Percentiles rank a stretch among this genome's conserved stretches.
phyloP scores from a whole-genome alignment of 2,888 invertebrate genomes.

The Cactoblastis cactorum region DNA sequence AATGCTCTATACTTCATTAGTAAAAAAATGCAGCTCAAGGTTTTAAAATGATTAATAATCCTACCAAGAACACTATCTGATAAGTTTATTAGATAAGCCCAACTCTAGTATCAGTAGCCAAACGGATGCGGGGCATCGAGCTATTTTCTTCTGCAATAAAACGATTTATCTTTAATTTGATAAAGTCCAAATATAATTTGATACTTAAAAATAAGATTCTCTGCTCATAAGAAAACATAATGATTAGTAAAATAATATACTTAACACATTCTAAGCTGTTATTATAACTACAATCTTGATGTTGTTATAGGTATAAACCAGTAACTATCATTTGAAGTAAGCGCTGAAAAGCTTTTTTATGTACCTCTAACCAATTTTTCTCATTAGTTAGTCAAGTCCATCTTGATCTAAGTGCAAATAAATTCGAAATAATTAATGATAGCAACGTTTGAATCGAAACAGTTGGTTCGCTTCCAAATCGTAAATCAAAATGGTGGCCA shows the following conservation, averaged over 20 bases:
- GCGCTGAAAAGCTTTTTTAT: too few species aligned
- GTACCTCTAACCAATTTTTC: too few species aligned
- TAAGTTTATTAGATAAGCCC: not conserved
- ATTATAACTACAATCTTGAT: too few species aligned
- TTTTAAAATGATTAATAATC: not conserved
- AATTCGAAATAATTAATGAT: slow-evolving; percentile 17
- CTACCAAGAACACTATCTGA: not conserved
- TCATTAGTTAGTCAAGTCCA: not conserved
- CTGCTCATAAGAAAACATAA: too few species aligned
- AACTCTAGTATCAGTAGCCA: not conserved
- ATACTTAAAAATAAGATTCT: not conserved
- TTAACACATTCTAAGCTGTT: too few species aligned
- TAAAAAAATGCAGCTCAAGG: not conserved
- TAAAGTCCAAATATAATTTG: not conserved
- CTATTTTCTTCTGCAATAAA: slow-evolving; percentile 12
- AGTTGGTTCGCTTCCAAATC: slow-evolving; percentile 61
- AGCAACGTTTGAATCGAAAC: slow-evolving; percentile 26
- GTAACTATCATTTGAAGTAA: too few species aligned
- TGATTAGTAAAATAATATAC: not conserved
- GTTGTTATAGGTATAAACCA: too few species aligned
- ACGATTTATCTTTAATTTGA: slow-evolving; percentile 11
- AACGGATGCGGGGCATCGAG: not conserved
- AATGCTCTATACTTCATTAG: not conserved
- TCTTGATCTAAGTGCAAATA: slow-evolving; percentile 6
- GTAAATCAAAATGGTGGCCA: slow-evolving; percentile 68